A percentile compares a stretch with the other conserved stretches of the same genome.
Evolutionary conservation across 23 tunicate genomes (phyloP).

Genomic region (Aplidium turbinatum): DNA sequence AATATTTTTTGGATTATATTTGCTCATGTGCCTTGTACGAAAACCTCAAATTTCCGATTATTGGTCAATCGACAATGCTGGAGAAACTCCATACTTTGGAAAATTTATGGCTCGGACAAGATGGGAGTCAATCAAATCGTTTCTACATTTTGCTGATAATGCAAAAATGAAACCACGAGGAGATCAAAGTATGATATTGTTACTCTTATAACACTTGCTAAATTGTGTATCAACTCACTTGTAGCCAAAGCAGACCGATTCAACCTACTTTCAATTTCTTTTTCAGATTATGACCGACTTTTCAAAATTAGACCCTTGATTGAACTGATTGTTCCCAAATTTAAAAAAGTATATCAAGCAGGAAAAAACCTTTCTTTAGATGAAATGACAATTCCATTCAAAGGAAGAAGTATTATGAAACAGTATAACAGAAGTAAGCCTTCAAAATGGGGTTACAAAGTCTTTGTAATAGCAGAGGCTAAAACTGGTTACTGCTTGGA

Average conservation of each 20-base stretch:
- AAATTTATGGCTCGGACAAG: slow-evolving; percentile 29
- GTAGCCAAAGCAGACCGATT: too few species aligned
- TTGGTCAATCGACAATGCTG: slow-evolving; percentile 13
- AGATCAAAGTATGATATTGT: too few species aligned
- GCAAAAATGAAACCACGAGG: slow-evolving; percentile 12
- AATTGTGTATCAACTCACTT: too few species aligned
- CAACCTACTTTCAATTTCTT: too few species aligned
- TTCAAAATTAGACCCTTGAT: slow-evolving; percentile 29
- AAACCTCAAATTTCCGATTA: slow-evolving; percentile 33
- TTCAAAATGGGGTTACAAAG: slow-evolving; percentile 1
- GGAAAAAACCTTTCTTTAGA: slow-evolving; percentile 14
- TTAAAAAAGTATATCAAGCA: neutral
- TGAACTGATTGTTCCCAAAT: slow-evolving; percentile 4
- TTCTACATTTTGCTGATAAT: slow-evolving; percentile 39
- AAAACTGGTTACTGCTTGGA: neutral
- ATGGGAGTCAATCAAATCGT: slow-evolving; percentile 22
- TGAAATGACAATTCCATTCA: slow-evolving; percentile 35
- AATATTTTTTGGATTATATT: slow-evolving; percentile 30
- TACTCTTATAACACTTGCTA: too few species aligned
- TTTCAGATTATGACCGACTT: slow-evolving; percentile 22
- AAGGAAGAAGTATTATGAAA: slow-evolving; percentile 31
- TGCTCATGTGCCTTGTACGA: slow-evolving; percentile 25
- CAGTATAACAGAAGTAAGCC: slow-evolving; percentile 9
- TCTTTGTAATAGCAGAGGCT: slow-evolving; percentile 4
- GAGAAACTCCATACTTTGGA: slow-evolving; percentile 34